Base-by-base conservation (phyloP, 1,140 invertebrate genomes). In the Brachionus plicatilis region DNA sequence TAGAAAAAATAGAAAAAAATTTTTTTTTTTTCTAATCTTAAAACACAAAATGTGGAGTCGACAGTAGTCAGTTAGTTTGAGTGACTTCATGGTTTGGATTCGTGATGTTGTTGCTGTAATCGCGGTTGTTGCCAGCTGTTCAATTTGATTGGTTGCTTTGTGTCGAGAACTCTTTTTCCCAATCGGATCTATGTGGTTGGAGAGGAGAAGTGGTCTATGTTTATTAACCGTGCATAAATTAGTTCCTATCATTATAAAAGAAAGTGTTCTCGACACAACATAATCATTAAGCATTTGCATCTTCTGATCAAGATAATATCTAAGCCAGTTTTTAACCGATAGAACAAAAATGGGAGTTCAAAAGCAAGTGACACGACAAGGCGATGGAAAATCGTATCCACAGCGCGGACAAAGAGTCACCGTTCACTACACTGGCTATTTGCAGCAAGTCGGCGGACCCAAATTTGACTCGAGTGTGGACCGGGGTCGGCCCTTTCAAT, bases 401-500 rank as follows among this genome's bases (percentile, higher is more conserved):
- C 79, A 82, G 45, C 20, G 53, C 17, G 79, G 79, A 12, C 79
- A 82, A 68, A 60, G 65, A 65, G 79, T 82, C 33, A 65, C 79
- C 11, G 79, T 82, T 17, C 79, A 82, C 33, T 82, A 82, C 41
- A 82, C 79, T 6, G 79, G 79, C 37, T 82, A 47, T 20, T 82
- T 82, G 53, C 50, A 47, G 24, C 20, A 82, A 82, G 79, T 94
- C 87, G 93, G 95, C 91, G 94, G 94, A 8, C 93, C 92, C 24
- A 93, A 95, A 88, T 95, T 96, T 91, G 94, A 95, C 88, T 94
- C 92, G 87, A 95, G 93, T 85, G 91, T 93, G 85, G 91, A 91
- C 41, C 90, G 94, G 70, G 92, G 92, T 24, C 91, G 93, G 84
- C 93, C 94, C 6, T 92, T 95, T 43, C 92, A 92, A n/a, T 95